A percentile compares a stretch with the other conserved stretches of the same genome.
phyloP scores from a whole-genome alignment of 2,113 vertebrate species.

The Microtus richardsoni region DNA sequence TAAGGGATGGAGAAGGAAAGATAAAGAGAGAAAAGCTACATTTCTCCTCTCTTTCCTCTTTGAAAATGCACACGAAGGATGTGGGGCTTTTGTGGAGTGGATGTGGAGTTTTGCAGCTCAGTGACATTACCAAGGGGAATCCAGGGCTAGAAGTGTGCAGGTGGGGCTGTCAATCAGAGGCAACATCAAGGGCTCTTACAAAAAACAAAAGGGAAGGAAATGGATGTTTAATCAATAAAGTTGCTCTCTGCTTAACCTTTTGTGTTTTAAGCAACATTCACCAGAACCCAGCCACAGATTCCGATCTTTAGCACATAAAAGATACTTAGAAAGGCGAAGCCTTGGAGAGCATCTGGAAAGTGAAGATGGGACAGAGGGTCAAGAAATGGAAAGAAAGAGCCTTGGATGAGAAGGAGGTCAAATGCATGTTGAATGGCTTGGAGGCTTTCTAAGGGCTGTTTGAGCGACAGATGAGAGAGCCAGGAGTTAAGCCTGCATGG shows the following conservation, averaged over 20 bases:
- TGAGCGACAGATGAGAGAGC: not conserved
- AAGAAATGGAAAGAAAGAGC: conserved; percentile 55
- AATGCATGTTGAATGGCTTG: conserved; percentile 55
- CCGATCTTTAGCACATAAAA: conserved; percentile 78
- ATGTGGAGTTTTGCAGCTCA: conserved; percentile 48
- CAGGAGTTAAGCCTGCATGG: not conserved
- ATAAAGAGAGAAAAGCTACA: conserved; percentile 62
- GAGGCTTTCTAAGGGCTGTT: not conserved
- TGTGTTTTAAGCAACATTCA: conserved; percentile 79
- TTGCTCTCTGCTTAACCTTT: conserved; percentile 82
- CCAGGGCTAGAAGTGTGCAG: conserved; percentile 60
- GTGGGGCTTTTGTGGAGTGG: conserved; percentile 50
- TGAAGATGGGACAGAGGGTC: conserved; percentile 56
- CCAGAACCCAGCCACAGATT: conserved; percentile 63
- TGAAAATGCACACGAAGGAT: conserved; percentile 73
- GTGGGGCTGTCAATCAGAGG: conserved; percentile 69
- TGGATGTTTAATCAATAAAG: conserved; percentile 83
- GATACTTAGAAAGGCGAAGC: conserved; percentile 69
- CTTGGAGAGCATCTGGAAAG: conserved; percentile 59
- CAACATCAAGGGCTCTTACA: conserved; percentile 74
- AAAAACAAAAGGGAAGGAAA: conserved; percentile 79
- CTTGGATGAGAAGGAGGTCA: conserved; percentile 63
- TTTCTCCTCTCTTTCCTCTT: conserved; percentile 29
- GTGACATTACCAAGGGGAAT: conserved; percentile 64
- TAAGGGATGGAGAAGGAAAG: conserved; percentile 56